phyloP scores from a whole-genome alignment of 2,113 vertebrate species.

The Pomatorhinus ruficollis region DNA sequence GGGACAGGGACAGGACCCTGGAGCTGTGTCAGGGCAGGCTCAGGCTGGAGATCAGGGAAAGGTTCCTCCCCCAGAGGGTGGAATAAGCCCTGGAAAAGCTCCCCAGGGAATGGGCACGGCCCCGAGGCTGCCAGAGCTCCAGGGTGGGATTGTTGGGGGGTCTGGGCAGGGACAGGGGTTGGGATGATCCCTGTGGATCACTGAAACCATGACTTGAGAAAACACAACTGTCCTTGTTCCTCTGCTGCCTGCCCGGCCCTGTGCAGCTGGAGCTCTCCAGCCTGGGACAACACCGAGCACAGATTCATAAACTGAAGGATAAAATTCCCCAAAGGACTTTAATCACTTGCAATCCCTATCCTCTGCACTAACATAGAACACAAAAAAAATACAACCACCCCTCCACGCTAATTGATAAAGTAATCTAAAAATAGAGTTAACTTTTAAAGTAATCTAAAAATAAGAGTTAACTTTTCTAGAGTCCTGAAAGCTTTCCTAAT shows the following conservation, averaged over 20 bases:
- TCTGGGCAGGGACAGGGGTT: background rate
- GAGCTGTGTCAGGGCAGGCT: background rate
- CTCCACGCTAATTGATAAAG: background rate
- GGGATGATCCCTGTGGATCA: background rate
- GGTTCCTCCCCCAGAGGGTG: background rate
- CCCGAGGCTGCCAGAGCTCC: background rate
- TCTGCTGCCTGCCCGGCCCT: background rate
- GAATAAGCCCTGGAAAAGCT: background rate
- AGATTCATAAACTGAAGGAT: background rate
- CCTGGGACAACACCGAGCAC: background rate
- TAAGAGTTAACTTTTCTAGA: background rate
- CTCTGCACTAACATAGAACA: background rate
- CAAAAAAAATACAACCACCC: background rate
- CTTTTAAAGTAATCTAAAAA: background rate
- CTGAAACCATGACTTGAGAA: background rate
- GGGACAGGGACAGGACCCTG: background rate
- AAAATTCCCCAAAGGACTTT: background rate
- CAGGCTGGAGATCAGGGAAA: fast-evolving
- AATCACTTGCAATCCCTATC: background rate
- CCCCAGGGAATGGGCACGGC: background rate
- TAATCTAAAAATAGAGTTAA: background rate
- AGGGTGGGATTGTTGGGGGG: background rate
- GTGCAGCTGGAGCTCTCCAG: background rate
- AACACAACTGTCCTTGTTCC: background rate
- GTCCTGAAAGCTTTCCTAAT: background rate